Conservation (phyloP, 1,140 invertebrate genomes). For the Drosophila seguyi region DNA sequence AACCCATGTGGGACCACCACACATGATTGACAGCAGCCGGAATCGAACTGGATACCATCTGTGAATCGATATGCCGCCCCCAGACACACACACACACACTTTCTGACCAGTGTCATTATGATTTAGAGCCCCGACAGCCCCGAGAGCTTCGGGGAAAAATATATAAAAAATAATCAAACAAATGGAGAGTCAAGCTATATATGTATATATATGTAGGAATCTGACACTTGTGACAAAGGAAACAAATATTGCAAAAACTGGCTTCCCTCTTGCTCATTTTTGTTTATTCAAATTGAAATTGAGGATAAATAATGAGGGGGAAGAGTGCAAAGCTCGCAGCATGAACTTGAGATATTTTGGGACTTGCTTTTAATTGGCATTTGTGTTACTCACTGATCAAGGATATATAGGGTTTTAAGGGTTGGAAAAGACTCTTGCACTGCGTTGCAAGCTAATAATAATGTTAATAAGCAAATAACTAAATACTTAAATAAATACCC, state of each 20-base stretch:
- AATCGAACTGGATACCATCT: constrained; percentile 46
- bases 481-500: too few relatives aligned
- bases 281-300: constrained; percentile 9
- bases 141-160: background rate
- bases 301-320: too few relatives aligned
- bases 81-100: background rate
- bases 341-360: too few relatives aligned
- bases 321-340: too few relatives aligned
- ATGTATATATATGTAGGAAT: background rate
- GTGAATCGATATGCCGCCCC: constrained; percentile 20
- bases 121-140: constrained; percentile 7
- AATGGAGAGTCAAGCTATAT: constrained; percentile 10
- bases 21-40: constrained; percentile 36
- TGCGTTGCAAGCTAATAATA: too few relatives aligned
- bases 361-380: too few relatives aligned
- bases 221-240: constrained; percentile 1
- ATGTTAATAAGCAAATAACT: too few relatives aligned
- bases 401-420: too few relatives aligned
- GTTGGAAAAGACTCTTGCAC: too few relatives aligned
- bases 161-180: constrained; percentile 17
- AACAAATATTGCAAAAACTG: background rate
- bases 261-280: background rate
- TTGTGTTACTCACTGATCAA: too few relatives aligned
- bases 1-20: constrained; percentile 36
- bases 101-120: constrained; percentile 21